Conservation (phyloP, 2,113 vertebrate genomes). For the Thryonomys swinderianus region DNA sequence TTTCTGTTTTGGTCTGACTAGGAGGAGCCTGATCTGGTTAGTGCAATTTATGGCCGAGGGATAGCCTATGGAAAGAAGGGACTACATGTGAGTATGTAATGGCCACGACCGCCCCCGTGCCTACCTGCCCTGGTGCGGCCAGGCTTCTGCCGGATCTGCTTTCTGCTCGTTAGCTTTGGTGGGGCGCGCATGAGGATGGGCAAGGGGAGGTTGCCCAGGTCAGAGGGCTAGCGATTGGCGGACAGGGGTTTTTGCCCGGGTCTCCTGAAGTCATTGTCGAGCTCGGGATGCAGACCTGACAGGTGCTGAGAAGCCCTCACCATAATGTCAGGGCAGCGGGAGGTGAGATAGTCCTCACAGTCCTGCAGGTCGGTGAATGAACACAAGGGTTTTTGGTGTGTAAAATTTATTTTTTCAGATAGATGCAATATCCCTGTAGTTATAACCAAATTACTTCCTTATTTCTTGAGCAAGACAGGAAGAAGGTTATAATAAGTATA, state of each 20-base stretch:
- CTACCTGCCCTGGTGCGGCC: neutral
- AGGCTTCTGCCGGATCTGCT: neutral
- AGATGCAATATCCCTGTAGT: neutral
- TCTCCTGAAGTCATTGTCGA: neutral
- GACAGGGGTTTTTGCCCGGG: neutral
- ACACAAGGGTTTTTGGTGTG: neutral
- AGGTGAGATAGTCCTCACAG: neutral
- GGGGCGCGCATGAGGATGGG: neutral
- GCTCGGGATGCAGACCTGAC: neutral
- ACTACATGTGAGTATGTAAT: slow-evolving; percentile 91
- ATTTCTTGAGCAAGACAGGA: neutral
- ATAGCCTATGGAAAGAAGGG: slow-evolving; percentile 99
- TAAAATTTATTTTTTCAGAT: slow-evolving; percentile 24
- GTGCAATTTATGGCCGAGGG: slow-evolving; percentile 97
- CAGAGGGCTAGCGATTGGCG: neutral
- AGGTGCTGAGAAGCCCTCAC: neutral
- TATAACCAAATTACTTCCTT: neutral
- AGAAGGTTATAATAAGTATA: neutral
- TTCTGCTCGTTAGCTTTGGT: neutral
- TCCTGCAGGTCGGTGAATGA: neutral
- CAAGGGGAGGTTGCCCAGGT: neutral
- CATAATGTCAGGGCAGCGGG: neutral
- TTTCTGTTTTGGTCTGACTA: slow-evolving; percentile 84
- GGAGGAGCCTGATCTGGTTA: slow-evolving; percentile 97
- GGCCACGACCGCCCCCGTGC: neutral